Base-by-base conservation (phyloP, 92 coral and sea anemone genomes). In the Muricea muricata region DNA sequence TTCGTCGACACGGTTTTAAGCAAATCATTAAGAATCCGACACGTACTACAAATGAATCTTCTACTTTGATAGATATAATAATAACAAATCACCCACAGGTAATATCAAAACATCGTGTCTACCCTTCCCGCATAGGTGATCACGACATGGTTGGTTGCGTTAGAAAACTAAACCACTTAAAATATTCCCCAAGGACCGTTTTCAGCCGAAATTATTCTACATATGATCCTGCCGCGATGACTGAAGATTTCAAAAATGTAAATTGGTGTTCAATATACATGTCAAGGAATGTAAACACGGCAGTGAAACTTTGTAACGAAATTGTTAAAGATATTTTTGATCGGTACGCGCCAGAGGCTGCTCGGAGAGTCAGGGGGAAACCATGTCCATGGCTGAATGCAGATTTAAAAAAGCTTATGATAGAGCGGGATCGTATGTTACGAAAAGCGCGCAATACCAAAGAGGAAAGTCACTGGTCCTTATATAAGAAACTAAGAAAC, bases 1-100 rank as follows among this genome's bases (percentile, higher is more conserved):
- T 71, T 33, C 77, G 30, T 6, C 55, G 37, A 30, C 41, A 15
- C 41, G 77, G 77, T 10, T 71, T 33, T 71, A 33, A n/a, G 2
- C 77, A 71, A 71, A 15, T 71, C n/a, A 23, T 71, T n/a, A 71
- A 71, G 77, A 32, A 37, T 9, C 54, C 77, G 20, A 57, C 32
- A 2, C 32, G 32, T 9, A n/a, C 25, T 13, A 57, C 66, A 24
- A 57, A 13, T 4, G 66, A 57, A 57, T 57, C 66, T 9, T 5
- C 32, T 20, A 26, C 4, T 21, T 57, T 57, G 4, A 57, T 57
- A 20, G 66, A 57, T 57, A 3, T 26, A 24, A 55, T 55, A 13
- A 31, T 31, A 3, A 57, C 66, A 6, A 57, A 57, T 13, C 3
- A 57, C 15, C 8, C 66, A 57, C 66, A 4, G 15, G 25, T 2